Evolutionary conservation across 2,797 vertebrate genomes (phyloP), one percentile per base, ranked within the genome.

Genomic region (Sebastes nivosus): DNA sequence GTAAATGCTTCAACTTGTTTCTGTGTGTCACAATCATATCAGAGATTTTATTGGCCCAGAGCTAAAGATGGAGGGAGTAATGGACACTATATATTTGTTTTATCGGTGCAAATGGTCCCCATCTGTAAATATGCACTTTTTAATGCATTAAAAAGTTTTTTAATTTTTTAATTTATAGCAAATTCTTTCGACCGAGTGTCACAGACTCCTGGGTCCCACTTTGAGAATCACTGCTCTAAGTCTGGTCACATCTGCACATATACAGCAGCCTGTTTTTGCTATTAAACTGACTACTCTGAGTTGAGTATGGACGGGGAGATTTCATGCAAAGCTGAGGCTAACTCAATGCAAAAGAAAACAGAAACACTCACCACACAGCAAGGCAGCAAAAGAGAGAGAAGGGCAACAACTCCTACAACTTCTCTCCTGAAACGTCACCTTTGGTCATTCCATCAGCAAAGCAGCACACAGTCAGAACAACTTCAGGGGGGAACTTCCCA

Each of bases 361-460:
- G 6, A 20, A 73, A 29, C 2, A 91, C 91, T 93, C 67, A 94
- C 93, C 91, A 59, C 79, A 66, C 42, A 80, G 64, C 36, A 55
- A 46, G 3, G 10, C 18, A 61, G 72, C 64, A 60, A 66, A 65
- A 61, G 12, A 8, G 34, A 63, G 8, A 69, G 30, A 76, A 67
- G 34, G 20, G 34, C 34, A 42, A 68, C 30, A 65, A 68, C 55
- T 80, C 78, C 67, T 86, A 73, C 20, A 70, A 65, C 18, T 60
- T 74, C 9, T 68, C 70, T 84, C 36, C 67, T 72, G 25, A 68
- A 42, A 71, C 1, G 5, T 69, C 38, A 6, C 29, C 55, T 81
- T 65, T 65, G 60, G 67, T 79, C 79, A 89, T 83, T 77, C 80
- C 75, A 86, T 59, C 55, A 66, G 42, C 57, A 67, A 70, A 67